Evolutionary conservation across 2,888 invertebrate genomes (phyloP), one percentile per base, ranked within the genome.

Genomic region (Phengaris arion): DNA sequence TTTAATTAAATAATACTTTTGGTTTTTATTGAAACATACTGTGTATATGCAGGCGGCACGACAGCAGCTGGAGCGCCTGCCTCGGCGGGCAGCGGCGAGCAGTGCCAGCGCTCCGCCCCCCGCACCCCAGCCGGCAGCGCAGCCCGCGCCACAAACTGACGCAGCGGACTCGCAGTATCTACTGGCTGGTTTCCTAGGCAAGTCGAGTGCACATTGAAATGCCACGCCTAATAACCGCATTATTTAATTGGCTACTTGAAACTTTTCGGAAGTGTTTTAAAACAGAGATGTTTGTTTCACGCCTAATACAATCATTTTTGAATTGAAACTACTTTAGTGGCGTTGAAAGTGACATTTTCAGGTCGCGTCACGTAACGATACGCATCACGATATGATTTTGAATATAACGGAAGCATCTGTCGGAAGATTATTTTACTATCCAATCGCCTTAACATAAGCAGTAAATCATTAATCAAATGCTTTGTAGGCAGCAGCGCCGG

Each of bases 11-110:
- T 35, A 35, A 35, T 35, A 2, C 35, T 35, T 12, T 68, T 68
- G 68, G 45, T 68, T 68, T 13, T 48, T 8, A 48, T 48, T 48
- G 48, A 6, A 48, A 48, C 48, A 48, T 6, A 13, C n/a, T 12
- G 10, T 55, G 5, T 13, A 55, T 45, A n/a, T 45, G 12, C 91
- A 96, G 96, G 97, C 96, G 85, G 96, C 97, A 79, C 96, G 98
- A 81, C 98, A 98, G 92, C 98, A 98, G 90, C 91, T 98, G 85
- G 98, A 98, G 91, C 95, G 98, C 79, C 94, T 98, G 88, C 98
- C 98, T 82, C 95, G 98, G 82, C 95, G 98, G 83, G 96, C 96
- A 82, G 95, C 96, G 75, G 97, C 96, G 85, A 95, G 94, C 74
- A 88, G 89, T 68, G 90, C 89, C 73, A 94, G 94, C 85, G 92